phyloP scores from a whole-genome alignment of 2,888 invertebrate genomes.

The Drosophila birchii region DNA sequence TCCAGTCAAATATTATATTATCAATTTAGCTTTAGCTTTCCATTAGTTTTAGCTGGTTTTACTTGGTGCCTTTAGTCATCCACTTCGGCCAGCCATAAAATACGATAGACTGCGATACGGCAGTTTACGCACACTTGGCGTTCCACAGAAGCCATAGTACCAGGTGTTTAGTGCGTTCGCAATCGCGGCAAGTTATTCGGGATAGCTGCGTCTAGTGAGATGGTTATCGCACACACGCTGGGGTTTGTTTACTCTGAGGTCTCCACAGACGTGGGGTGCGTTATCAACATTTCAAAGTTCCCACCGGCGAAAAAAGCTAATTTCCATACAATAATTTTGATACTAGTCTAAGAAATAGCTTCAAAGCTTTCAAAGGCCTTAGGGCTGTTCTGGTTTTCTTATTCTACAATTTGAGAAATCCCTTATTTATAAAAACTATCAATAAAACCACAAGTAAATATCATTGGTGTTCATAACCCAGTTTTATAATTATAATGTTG shows the following conservation, averaged over 20 bases:
- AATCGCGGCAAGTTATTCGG: constrained; percentile 5
- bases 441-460: neutral
- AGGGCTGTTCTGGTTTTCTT: neutral
- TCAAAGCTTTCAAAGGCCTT: neutral
- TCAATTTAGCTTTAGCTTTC: neutral
- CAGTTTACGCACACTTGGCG: neutral
- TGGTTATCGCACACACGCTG: constrained; percentile 16
- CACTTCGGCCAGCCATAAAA: constrained; percentile 1
- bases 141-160: neutral
- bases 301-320: neutral
- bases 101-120: constrained; percentile 1
- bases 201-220: constrained; percentile 1
- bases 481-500: neutral
- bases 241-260: constrained; percentile 21
- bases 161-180: neutral
- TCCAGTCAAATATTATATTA: neutral
- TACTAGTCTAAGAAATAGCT: neutral
- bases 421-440: neutral
- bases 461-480: too few relatives aligned
- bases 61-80: neutral
- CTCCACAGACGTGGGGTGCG: neutral
- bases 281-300: constrained; percentile 12
- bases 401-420: neutral
- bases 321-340: neutral
- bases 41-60: neutral